Conservation (phyloP, 2,797 vertebrate genomes). For the Lepus townsendii region DNA sequence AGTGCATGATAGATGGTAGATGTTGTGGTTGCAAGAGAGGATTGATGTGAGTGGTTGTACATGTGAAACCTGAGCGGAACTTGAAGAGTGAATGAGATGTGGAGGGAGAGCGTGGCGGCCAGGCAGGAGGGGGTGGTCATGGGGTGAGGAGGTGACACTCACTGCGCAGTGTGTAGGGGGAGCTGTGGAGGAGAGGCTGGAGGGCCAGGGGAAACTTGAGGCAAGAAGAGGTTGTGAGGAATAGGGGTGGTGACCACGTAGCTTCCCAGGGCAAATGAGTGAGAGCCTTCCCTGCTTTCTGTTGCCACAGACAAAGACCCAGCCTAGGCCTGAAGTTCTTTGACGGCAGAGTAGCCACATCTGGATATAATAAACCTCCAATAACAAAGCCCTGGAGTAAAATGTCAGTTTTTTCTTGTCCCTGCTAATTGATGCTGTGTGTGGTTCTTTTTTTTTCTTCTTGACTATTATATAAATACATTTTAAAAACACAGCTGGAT, state of each 20-base stretch:
- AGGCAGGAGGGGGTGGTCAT: not conserved
- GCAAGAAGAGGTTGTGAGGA: not conserved
- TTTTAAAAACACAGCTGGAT: constrained; percentile 81
- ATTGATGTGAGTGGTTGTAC: not conserved
- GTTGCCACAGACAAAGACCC: constrained; percentile 29
- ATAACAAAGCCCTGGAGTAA: constrained; percentile 78
- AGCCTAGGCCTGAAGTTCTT: constrained; percentile 26
- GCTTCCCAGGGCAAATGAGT: not conserved
- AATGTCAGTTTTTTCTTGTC: constrained; percentile 81
- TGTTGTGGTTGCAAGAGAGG: not conserved
- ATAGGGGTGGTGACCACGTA: not conserved
- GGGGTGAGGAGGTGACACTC: too few relatives aligned
- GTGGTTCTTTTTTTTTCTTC: constrained; percentile 77
- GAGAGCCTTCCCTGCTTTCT: constrained; percentile 27
- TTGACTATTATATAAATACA: constrained; percentile 82
- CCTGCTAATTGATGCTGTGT: constrained; percentile 72
- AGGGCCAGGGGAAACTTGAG: not conserved
- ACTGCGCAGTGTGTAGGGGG: not conserved
- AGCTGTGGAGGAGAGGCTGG: not conserved
- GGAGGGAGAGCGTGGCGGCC: not conserved
- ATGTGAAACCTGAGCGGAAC: not conserved
- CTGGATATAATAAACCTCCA: constrained; percentile 75
- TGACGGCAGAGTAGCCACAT: constrained; percentile 76
- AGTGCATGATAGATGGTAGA: not conserved
- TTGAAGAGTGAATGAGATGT: not conserved